phyloP scores from a whole-genome alignment of 2,113 vertebrate genomes.

The Psilopsiagon aymara region DNA sequence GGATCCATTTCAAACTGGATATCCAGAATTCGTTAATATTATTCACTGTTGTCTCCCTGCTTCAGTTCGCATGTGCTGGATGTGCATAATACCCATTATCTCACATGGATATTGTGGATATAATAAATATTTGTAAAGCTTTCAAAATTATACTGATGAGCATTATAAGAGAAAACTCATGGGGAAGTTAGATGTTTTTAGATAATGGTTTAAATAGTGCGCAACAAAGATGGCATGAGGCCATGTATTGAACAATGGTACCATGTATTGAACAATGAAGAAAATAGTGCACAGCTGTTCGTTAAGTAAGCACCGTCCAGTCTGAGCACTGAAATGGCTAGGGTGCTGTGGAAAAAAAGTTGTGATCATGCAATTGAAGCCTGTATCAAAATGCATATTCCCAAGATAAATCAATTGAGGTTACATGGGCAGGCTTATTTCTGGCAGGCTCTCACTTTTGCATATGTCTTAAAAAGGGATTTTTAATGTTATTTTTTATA shows the following conservation, averaged over 20 bases:
- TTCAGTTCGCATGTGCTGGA: not conserved
- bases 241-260: slow-evolving; percentile 49
- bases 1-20: not conserved
- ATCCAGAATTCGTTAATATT: not conserved
- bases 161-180: slow-evolving; percentile 10
- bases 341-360: not conserved
- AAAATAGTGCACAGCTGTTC: slow-evolving; percentile 63
- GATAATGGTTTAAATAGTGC: not conserved
- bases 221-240: slow-evolving; percentile 55
- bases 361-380: not conserved
- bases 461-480: not conserved
- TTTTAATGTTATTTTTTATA: not conserved
- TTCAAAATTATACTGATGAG: slow-evolving; percentile 1
- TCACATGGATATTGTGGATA: not conserved
- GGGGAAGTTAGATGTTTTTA: slow-evolving; percentile 5
- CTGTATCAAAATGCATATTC: not conserved
- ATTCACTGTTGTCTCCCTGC: not conserved
- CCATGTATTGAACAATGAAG: slow-evolving; percentile 33
- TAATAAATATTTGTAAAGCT: slow-evolving; percentile 30
- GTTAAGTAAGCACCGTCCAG: slow-evolving; percentile 25
- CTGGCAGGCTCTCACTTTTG: not conserved
- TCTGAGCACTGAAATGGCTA: not conserved
- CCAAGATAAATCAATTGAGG: not conserved
- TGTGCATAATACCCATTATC: not conserved
- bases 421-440: not conserved